Conservation (phyloP, 2,888 invertebrate genomes). For the Leptodirus hochenwartii region DNA sequence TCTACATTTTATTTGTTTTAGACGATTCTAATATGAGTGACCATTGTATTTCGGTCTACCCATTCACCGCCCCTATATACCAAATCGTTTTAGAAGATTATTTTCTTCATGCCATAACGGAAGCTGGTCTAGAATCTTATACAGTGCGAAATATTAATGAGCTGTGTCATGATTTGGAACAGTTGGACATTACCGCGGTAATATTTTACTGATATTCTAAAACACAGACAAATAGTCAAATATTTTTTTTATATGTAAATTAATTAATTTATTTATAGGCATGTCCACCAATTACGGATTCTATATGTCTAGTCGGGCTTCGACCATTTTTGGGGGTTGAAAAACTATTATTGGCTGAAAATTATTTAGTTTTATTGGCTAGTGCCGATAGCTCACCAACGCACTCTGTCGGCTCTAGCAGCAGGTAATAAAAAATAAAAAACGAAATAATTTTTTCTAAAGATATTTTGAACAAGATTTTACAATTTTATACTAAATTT, state of each 20-base stretch:
- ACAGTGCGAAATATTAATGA: constrained; percentile 46
- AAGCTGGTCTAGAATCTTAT: constrained; percentile 59
- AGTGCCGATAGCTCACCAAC: constrained; percentile 37
- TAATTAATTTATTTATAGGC: constrained; percentile 24
- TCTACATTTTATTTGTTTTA: too few species aligned
- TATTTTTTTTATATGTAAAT: too few species aligned
- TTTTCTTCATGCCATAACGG: constrained; percentile 54
- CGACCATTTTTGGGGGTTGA: constrained; percentile 48
- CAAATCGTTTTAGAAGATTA: constrained; percentile 47
- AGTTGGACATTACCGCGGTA: too few species aligned
- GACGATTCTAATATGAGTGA: constrained; percentile 20
- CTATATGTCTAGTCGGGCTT: constrained; percentile 46
- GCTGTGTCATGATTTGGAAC: too few species aligned
- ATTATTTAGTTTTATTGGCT: constrained; percentile 34
- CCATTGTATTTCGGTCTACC: constrained; percentile 43
- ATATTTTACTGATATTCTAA: too few species aligned
- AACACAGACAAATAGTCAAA: too few species aligned
- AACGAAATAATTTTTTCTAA: neutral
- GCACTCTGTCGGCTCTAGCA: constrained; percentile 25
- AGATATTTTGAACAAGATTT: too few species aligned
- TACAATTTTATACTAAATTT: too few species aligned
- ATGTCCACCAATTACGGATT: constrained; percentile 36
- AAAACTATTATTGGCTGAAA: constrained; percentile 29
- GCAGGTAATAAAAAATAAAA: constrained; percentile 19
- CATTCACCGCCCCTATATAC: constrained; percentile 51